These are phyloP conservation scores for Podilymbus podiceps DNA, from an alignment of 2,113 vertebrate genomes.

Conservation along the genomic window DNA sequence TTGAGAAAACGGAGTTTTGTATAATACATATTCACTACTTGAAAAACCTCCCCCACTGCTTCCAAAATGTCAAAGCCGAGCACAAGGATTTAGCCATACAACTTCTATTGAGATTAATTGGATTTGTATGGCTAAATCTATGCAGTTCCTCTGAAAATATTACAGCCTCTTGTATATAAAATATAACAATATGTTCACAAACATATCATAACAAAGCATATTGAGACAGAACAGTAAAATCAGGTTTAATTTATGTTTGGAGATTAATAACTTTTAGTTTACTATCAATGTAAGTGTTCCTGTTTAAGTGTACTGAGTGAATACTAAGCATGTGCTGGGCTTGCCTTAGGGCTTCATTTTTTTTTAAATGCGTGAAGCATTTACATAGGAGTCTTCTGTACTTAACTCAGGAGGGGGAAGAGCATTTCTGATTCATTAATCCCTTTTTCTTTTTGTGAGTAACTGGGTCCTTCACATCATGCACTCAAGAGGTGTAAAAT, in stretches of 20 bases:
- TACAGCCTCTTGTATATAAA: not conserved
- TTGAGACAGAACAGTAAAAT: conserved; percentile 6
- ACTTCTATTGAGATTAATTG: conserved; percentile 61
- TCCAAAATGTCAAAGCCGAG: conserved; percentile 49
- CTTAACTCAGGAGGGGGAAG: conserved; percentile 63
- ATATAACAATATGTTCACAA: not conserved
- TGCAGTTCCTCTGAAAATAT: conserved; percentile 42
- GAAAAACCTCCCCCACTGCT: conserved; percentile 54
- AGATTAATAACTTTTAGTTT: conserved; percentile 34
- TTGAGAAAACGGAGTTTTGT: conserved; percentile 15
- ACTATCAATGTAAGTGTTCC: conserved; percentile 27
- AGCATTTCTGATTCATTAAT: conserved; percentile 68
- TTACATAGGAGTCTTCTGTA: conserved; percentile 64
- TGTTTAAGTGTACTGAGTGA: conserved; percentile 51
- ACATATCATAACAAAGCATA: not conserved
- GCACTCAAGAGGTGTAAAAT: conserved; percentile 42
- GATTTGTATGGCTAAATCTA: conserved; percentile 60
- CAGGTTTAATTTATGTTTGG: conserved; percentile 33
- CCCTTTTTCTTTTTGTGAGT: conserved; percentile 52
- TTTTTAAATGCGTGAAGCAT: conserved; percentile 50
- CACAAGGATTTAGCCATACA: conserved; percentile 47
- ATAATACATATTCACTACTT: conserved; percentile 7
- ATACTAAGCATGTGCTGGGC: conserved; percentile 60
- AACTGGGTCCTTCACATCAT: conserved; percentile 48
- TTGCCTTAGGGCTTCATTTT: conserved; percentile 63